Evolutionary conservation across 2,113 vertebrate genomes (phyloP), one percentile per base, ranked within the genome.

Genomic region (Axis porcinus): DNA sequence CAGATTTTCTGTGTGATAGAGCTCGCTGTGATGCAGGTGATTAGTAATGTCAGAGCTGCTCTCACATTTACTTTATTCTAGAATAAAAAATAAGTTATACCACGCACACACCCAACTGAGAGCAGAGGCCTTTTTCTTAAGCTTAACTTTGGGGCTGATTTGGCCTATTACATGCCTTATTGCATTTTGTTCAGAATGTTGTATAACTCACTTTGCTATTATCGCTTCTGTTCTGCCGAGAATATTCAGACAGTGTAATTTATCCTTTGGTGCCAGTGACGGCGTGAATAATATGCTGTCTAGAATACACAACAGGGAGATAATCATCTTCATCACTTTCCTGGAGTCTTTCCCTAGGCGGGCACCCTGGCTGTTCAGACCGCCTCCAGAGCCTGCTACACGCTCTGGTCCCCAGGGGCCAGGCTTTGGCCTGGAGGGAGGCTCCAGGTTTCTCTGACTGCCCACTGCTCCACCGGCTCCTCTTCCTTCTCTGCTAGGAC

Each of bases 161-260:
- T 95, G 88, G 54, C 43, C 43, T 57, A 93, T 94, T 86, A 93
- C 52, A 87, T 86, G 83, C 91, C 93, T 97, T 97, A 92, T 28
- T 98, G 47, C 91, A 85, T 98, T 97, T 97, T 2, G 0, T 83
- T 95, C 94, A 93, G 96, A 97, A 93, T 81, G 89, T 74, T 97
- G 83, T 94, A 55, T 94, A 97, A 97, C 93, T 96, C 91, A 89
- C 78, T 95, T 98, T 97, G 91, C 91, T 95, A 93, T 97, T 86
- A 96, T 52, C 60, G 54, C 82, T 94, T 97, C 95, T 91, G 74
- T 95, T 97, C 95, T 92, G 90, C 87, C 0, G 50, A 98, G 93
- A 97, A 91, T 93, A 94, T 95, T 91, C 93, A 97, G 96, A 98
- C 90, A 95, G 97, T 64, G 86, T 98, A 97, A 97, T 95, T 97